A percentile compares a stretch with the other conserved stretches of the same genome.
These are phyloP conservation scores for Eubasilissa regina DNA, from an alignment of 1,140 invertebrate species.

Conservation along the genomic window DNA sequence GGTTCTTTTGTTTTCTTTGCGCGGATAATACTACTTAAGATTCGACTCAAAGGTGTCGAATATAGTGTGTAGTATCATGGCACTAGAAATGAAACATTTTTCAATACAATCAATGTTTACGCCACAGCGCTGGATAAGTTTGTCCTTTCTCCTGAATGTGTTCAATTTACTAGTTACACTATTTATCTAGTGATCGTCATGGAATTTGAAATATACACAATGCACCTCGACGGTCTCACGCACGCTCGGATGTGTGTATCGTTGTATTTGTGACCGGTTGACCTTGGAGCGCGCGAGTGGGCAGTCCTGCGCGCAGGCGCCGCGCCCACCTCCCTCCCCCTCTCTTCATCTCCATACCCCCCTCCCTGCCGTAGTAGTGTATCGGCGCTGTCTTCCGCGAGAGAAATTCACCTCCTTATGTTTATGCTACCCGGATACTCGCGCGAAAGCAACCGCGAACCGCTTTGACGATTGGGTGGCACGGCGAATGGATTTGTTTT, in stretches of 20 bases:
- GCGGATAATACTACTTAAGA: no score
- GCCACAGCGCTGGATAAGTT: no score
- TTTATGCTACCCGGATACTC: conserved; percentile 27
- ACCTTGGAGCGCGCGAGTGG: conserved; percentile 41
- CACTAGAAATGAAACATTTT: no score
- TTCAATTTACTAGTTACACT: no score
- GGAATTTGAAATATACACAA: not conserved
- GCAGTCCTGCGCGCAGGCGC: conserved; percentile 30
- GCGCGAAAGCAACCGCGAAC: conserved; percentile 27
- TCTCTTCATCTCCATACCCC: not conserved
- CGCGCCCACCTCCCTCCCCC: conserved; percentile 20
- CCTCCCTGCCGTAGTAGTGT: not conserved
- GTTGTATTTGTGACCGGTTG: conserved; percentile 38
- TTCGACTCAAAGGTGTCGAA: no score
- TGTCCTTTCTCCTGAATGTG: no score
- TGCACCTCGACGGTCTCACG: not conserved
- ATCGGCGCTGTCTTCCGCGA: not conserved
- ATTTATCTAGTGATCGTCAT: no score
- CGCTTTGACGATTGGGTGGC: conserved; percentile 15
- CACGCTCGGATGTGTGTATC: not conserved
- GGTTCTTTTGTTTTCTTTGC: no score
- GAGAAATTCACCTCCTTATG: conserved; percentile 19
- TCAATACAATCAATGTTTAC: no score
- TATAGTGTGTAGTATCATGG: no score
- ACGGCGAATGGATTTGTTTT: no score